phyloP scores from a whole-genome alignment of 2,797 vertebrate species.

The Malurus leucopterus region DNA sequence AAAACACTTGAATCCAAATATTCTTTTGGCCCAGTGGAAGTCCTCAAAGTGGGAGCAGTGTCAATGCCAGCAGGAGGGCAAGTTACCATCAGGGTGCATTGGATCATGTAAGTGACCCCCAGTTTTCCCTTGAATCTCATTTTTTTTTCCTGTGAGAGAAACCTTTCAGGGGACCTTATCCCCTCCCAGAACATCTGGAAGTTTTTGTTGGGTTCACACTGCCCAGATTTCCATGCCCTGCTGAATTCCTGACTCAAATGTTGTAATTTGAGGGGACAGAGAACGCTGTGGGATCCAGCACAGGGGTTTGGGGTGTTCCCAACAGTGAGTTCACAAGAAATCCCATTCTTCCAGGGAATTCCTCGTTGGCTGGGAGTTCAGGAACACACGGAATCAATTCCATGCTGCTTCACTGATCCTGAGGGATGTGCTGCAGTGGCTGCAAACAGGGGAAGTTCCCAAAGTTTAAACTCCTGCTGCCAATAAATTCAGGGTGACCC shows the following conservation, averaged over 20 bases:
- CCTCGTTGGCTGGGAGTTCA: not conserved
- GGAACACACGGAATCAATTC: not conserved
- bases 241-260: not conserved
- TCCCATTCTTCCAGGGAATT: not conserved
- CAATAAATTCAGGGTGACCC: not conserved
- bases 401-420: accelerated
- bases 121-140: not conserved
- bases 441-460: not conserved
- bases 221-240: not conserved
- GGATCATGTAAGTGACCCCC: not conserved
- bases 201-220: not conserved
- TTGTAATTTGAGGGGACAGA: too few relatives aligned
- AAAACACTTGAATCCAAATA: not conserved
- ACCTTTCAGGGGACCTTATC: not conserved
- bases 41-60: not conserved
- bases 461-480: not conserved
- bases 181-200: not conserved
- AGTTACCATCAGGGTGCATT: not conserved
- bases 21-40: not conserved
- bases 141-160: not conserved
- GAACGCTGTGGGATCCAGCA: accelerated
- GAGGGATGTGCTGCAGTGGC: not conserved
- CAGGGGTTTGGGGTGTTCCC: not conserved
- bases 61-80: not conserved
- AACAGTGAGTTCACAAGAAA: not conserved